A percentile compares a stretch with the other conserved stretches of the same genome.
These are phyloP conservation scores for Helostoma temminkii DNA, from an alignment of 2,797 vertebrate genomes.

Conservation along the genomic window DNA sequence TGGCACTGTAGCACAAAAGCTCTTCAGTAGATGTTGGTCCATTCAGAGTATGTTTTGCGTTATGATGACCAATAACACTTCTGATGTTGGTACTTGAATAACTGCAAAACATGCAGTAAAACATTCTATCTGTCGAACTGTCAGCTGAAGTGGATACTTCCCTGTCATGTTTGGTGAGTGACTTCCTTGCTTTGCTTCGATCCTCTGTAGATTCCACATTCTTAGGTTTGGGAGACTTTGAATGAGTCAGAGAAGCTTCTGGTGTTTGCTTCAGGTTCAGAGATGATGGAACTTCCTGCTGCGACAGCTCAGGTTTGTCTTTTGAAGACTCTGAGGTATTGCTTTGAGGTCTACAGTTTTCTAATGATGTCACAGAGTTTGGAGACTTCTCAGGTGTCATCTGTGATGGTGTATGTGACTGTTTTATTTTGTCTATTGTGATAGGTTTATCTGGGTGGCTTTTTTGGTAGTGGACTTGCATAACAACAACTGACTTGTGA, in stretches of 20 bases:
- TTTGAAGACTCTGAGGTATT: background rate
- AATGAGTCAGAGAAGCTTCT: background rate
- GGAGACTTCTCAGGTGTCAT: constrained; percentile 62
- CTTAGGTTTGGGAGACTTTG: constrained; percentile 72
- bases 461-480: constrained; percentile 94
- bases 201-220: constrained; percentile 73
- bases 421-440: constrained; percentile 90
- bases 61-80: constrained; percentile 64
- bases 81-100: constrained; percentile 53
- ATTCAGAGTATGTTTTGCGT: constrained; percentile 47
- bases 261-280: background rate
- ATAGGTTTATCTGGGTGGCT: constrained; percentile 89
- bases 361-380: background rate
- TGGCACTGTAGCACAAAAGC: constrained; percentile 20
- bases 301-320: background rate
- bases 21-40: constrained; percentile 3
- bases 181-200: constrained; percentile 74
- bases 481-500: constrained; percentile 90
- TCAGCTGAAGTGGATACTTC: constrained; percentile 37
- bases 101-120: constrained; percentile 66
- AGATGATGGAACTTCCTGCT: background rate
- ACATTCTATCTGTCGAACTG: constrained; percentile 10
- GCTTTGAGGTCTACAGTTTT: constrained; percentile 3
- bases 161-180: constrained; percentile 59
- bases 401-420: constrained; percentile 77